Conservation (phyloP, 2,113 vertebrate species). For the Xiphophorus couchianus region DNA sequence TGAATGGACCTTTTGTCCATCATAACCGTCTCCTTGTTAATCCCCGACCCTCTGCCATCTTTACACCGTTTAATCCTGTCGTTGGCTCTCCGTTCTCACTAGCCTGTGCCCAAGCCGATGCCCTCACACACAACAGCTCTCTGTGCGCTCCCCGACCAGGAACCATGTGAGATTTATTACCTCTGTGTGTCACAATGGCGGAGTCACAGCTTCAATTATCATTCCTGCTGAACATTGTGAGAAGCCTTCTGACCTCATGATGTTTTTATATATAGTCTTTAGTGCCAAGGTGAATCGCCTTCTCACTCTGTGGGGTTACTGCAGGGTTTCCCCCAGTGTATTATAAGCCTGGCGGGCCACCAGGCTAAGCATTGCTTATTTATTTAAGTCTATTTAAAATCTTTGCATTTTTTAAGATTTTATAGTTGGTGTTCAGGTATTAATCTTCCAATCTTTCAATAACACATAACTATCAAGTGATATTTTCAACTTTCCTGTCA, state of each 20-base stretch:
- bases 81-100: not conserved
- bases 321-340: too few relatives aligned
- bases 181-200: conserved; percentile 36
- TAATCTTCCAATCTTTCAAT: too few relatives aligned
- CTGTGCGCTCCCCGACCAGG: conserved; percentile 27
- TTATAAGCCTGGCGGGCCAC: too few relatives aligned
- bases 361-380: too few relatives aligned
- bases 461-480: too few relatives aligned
- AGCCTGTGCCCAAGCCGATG: not conserved
- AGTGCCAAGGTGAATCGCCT: not conserved
- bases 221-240: conserved; percentile 12
- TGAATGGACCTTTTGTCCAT: conserved; percentile 60
- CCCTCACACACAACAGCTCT: conserved; percentile 4
- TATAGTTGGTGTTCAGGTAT: too few relatives aligned
- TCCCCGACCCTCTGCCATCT: conserved; percentile 6
- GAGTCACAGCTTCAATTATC: conserved; percentile 21
- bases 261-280: conserved; percentile 39
- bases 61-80: conserved; percentile 23
- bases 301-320: not conserved
- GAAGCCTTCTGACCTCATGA: not conserved
- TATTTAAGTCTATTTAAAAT: too few relatives aligned
- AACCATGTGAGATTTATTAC: conserved; percentile 63
- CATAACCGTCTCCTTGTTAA: conserved; percentile 24
- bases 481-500: too few relatives aligned
- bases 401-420: too few relatives aligned